Base-by-base conservation (phyloP, 2,888 invertebrate genomes). In the Acleris literana region DNA sequence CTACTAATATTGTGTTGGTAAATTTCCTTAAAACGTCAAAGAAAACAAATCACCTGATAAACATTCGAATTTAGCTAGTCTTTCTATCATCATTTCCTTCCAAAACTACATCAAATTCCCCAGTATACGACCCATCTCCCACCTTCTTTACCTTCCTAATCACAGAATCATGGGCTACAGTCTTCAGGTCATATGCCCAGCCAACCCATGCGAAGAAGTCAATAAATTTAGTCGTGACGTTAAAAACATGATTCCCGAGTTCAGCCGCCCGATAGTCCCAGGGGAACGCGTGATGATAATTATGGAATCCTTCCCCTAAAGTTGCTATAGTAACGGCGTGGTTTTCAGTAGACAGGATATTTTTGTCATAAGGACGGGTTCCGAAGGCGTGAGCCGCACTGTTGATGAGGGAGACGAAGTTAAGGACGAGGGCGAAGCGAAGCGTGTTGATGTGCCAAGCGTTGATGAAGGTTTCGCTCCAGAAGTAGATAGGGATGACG, bases 331-430 rank as follows among this genome's bases (percentile, higher is more conserved):
- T 53, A 3, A 58, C 53, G n/a, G 16, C 5, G 1, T 64, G 17
- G 56, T 70, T 72, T 33, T 72, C 68, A 2, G 64, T 57, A 3
- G 72, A 62, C 22, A 46, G n/a, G 16, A 72, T 57, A 7, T 51
- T 49, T 75, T 75, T 76, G 69, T 94, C 82, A 62, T 85, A 86
- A 39, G 86, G 85, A 46, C 77, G 78, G 59, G 79, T 75, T 18
- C 85, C 86, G 81, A 82, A 84, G 61, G 82, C 75, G 79, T 94
- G 94, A 22, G 94, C 94, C 3, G 91, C 92, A 71, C 93, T 93
- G 84, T 94, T 94, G 46, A 94, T 94, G 25, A 93, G 52, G 0
- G 25, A 48, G 4, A 16, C 17, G 25, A 22, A 48, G 20, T 62
- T 56, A 2, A 57, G 22, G 29, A 33, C 25, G 5, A 53, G 3